Base-by-base conservation (phyloP, 2,797 vertebrate species). In the Coregonus ussuriensis region DNA sequence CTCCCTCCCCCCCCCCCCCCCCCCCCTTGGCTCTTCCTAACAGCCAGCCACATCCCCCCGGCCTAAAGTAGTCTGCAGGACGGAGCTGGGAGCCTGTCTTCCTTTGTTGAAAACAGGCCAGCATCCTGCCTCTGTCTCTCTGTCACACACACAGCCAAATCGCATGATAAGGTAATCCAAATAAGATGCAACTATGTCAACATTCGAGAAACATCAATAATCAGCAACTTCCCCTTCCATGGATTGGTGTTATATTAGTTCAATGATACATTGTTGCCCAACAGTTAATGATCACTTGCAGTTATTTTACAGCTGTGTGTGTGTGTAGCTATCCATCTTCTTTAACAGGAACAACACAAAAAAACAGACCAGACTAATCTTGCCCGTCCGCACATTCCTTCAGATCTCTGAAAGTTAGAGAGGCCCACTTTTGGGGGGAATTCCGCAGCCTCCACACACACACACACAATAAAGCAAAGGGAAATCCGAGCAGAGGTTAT, bases 361-460 rank as follows among this genome's bases (percentile, higher is more conserved):
- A 84, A 85, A 81, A 69, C 74, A 76, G 80, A 75, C 79, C 77
- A 86, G 75, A 77, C 74, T 78, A 87, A 87, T 86, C 82, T 87
- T 85, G 81, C 76, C 82, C 81, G 81, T 89, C 80, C 88, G 81
- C 82, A 87, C 84, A 91, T 92, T 92, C 89, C 86, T 89, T 79
- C 53, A 76, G 70, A 91, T 86, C 81, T 83, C 74, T 70, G 54
- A 86, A 86, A 73, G 76, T 87, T 86, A 87, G 72, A 82, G 88
- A 86, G 88, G 89, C 89, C 87, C 84, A 80, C 77, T 81, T 87
- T 72, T 69, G 77, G 74, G 84, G 74, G 80, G 81, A 74, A 76
- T 56, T 83, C 74, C 54, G 83, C 77, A 83, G 84, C 84, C 63
- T 79, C 82, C 69, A 81, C 76, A 67, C 69, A 76, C 53, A 25